A percentile compares a stretch with the other conserved stretches of the same genome.
Evolutionary conservation across 2,113 vertebrate genomes (phyloP).

Genomic region (Thunnus thynnus): DNA sequence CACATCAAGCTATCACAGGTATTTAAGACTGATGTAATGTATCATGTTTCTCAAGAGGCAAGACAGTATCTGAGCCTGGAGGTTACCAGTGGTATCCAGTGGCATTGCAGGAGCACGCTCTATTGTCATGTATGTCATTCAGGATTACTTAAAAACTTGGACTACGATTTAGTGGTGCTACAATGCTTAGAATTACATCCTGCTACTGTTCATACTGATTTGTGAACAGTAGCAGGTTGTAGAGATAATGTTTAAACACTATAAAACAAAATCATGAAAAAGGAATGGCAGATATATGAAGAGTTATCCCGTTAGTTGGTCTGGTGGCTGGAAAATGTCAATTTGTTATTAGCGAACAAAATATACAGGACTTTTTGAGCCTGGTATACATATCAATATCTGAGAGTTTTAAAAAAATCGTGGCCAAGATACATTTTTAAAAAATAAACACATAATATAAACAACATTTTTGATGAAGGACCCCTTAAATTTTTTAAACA

Average conservation of each 20-base stretch:
- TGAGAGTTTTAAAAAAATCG: no score
- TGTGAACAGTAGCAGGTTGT: no score
- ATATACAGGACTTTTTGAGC: no score
- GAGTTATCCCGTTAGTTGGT: background rate
- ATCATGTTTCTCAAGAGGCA: conserved; percentile 66
- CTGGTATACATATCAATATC: no score
- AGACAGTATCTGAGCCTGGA: conserved; percentile 77
- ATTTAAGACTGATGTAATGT: conserved; percentile 35
- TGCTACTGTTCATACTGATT: conserved; percentile 13
- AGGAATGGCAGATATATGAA: background rate
- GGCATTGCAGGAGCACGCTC: conserved; percentile 27
- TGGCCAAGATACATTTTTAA: no score
- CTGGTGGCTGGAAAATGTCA: background rate
- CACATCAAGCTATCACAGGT: conserved; percentile 49
- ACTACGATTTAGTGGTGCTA: background rate
- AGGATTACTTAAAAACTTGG: conserved; percentile 43
- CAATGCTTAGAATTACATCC: background rate
- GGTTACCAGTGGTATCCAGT: conserved; percentile 38
- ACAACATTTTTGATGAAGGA: no score
- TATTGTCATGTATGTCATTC: background rate
- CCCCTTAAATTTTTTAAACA: no score
- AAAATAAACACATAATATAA: no score
- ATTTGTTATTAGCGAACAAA: background rate
- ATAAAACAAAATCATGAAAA: no score
- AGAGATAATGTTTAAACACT: no score